These are phyloP conservation scores for Muscicapa striata DNA, from an alignment of 2,797 vertebrate genomes.

Conservation along the genomic window DNA sequence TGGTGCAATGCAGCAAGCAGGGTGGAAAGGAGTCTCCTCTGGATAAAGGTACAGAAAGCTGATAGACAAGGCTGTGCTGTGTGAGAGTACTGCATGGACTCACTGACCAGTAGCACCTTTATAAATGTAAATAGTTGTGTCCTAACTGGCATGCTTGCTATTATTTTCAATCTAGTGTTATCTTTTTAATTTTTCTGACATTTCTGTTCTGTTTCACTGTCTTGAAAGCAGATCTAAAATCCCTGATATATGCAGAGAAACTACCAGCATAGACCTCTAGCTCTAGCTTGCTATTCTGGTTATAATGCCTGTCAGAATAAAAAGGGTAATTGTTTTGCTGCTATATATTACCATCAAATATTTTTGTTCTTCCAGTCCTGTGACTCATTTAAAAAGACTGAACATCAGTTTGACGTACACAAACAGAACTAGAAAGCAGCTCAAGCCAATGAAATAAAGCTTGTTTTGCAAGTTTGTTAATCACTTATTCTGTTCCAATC, in stretches of 20 bases:
- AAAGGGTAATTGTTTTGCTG: slow-evolving; percentile 62
- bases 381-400: slow-evolving; percentile 61
- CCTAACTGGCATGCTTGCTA: neutral
- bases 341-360: slow-evolving; percentile 62
- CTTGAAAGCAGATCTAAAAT: slow-evolving; percentile 26
- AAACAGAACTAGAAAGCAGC: slow-evolving; percentile 54
- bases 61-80: slow-evolving; percentile 35
- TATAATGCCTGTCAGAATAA: slow-evolving; percentile 43
- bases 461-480: slow-evolving; percentile 38
- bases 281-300: slow-evolving; percentile 46
- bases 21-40: slow-evolving; percentile 70
- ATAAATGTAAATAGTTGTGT: slow-evolving; percentile 13
- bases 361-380: slow-evolving; percentile 52
- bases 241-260: neutral
- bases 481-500: neutral
- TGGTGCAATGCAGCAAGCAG: slow-evolving; percentile 82
- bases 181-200: slow-evolving; percentile 46
- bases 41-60: slow-evolving; percentile 70
- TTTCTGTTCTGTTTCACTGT: slow-evolving; percentile 53
- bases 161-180: slow-evolving; percentile 26
- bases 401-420: slow-evolving; percentile 38
- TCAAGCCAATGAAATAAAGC: slow-evolving; percentile 42
- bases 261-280: slow-evolving; percentile 39
- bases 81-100: slow-evolving; percentile 35
- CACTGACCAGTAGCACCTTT: slow-evolving; percentile 25